Percentiles rank a stretch among this genome's conserved stretches.
Conservation (phyloP, 92 coral and sea anemone species). For the Paragorgia papillata region DNA sequence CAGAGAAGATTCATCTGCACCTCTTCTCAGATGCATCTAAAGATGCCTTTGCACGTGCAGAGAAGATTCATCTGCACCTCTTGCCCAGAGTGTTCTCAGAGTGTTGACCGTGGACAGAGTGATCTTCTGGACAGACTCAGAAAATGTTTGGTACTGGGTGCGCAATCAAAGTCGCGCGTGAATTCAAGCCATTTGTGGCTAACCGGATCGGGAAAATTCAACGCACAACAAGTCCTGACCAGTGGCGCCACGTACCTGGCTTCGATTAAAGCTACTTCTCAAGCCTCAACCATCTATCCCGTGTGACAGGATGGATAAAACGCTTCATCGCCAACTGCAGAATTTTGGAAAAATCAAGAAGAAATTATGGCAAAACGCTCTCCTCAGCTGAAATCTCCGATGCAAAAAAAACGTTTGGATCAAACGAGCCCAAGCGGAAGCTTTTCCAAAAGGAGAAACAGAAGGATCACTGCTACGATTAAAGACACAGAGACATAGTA, state of each 20-base stretch:
- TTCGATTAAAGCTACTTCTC: constrained; percentile 50
- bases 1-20: constrained; percentile 37
- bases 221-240: constrained; percentile 19
- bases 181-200: constrained; percentile 54
- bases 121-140: constrained; percentile 44
- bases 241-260: constrained; percentile 52
- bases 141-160: too few relatives aligned
- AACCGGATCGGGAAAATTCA: constrained; percentile 46
- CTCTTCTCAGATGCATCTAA: constrained; percentile 56
- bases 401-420: constrained; percentile 29
- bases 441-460: too few relatives aligned
- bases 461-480: too few relatives aligned
- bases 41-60: constrained; percentile 45
- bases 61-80: constrained; percentile 29
- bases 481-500: too few relatives aligned
- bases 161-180: constrained; percentile 45
- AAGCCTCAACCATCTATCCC: constrained; percentile 33
- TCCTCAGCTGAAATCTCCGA: constrained; percentile 7
- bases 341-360: not conserved
- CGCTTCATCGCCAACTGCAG: constrained; percentile 47
- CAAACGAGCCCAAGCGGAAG: too few relatives aligned
- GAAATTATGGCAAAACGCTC: not conserved
- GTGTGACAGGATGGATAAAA: constrained; percentile 40
- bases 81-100: constrained; percentile 30
- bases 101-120: not conserved